Evolutionary conservation across 2,113 vertebrate genomes (phyloP).

Genomic region (Petrocephalus microphthalmus): DNA sequence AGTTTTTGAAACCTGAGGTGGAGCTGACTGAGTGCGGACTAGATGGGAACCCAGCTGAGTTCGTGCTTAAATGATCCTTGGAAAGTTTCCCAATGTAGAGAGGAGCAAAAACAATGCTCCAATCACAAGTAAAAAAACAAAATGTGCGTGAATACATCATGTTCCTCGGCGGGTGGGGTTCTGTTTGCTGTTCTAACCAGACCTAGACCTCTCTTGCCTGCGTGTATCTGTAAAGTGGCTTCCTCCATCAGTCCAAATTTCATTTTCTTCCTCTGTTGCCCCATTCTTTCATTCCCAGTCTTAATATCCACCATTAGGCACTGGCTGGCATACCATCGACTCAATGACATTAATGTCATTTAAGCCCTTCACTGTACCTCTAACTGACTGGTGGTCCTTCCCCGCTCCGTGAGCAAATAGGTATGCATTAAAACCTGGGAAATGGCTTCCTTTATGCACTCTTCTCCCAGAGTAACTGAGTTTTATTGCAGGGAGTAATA

Average conservation of each 20-base stretch:
- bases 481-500: constrained; percentile 13
- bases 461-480: background rate
- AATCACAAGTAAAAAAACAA: background rate
- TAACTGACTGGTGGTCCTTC: background rate
- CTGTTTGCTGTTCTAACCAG: background rate
- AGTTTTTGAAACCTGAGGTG: background rate
- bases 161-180: background rate
- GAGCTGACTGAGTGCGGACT: background rate
- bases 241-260: background rate
- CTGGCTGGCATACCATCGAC: background rate
- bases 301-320: background rate
- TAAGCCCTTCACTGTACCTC: background rate
- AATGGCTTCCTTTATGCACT: constrained; percentile 16
- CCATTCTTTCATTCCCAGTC: background rate
- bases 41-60: background rate
- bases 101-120: background rate
- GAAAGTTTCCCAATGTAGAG: background rate
- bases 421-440: background rate
- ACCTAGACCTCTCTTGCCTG: background rate
- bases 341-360: background rate
- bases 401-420: background rate
- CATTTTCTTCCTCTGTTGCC: background rate
- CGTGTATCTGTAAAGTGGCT: too few relatives aligned
- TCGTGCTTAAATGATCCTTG: background rate
- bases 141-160: background rate